Evolutionary conservation across 2,888 invertebrate genomes (phyloP).

Genomic region (Sesamia inferens): DNA sequence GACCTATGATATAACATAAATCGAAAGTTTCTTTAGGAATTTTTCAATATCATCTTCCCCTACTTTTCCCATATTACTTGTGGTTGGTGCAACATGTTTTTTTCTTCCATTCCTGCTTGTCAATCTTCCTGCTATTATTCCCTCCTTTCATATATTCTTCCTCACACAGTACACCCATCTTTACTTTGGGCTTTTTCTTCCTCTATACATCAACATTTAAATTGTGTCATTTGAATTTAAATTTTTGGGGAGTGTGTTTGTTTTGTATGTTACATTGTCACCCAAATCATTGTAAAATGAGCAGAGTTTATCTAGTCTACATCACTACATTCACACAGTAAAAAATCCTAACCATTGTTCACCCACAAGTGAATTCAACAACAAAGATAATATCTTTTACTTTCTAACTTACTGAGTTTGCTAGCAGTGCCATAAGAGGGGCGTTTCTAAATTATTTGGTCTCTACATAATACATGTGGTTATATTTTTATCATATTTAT

Average conservation of each 20-base stretch:
- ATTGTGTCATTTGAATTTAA: neutral
- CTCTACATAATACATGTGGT: neutral
- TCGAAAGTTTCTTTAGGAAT: neutral
- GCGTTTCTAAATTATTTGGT: constrained; percentile 17
- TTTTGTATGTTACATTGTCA: constrained; percentile 3
- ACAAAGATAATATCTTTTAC: constrained; percentile 48
- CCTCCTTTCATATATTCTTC: neutral
- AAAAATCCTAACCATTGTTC: constrained; percentile 53
- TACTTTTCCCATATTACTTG: no score
- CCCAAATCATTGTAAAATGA: constrained; percentile 8
- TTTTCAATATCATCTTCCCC: neutral
- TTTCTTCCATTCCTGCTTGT: neutral
- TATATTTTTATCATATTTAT: neutral
- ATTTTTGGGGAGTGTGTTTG: no score
- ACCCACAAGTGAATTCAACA: constrained; percentile 49
- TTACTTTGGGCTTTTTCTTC: neutral
- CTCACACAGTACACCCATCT: neutral
- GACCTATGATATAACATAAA: neutral
- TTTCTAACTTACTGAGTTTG: constrained; percentile 49
- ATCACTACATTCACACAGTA: constrained; percentile 38
- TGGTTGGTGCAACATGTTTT: no score
- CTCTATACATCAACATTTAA: neutral
- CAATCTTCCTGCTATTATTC: neutral
- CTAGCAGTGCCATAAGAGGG: constrained; percentile 1
- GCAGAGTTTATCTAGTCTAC: constrained; percentile 8